These are phyloP conservation scores for Sclerodermus sp. DNA, from an alignment of 2,888 invertebrate genomes.

Conservation along the genomic window DNA sequence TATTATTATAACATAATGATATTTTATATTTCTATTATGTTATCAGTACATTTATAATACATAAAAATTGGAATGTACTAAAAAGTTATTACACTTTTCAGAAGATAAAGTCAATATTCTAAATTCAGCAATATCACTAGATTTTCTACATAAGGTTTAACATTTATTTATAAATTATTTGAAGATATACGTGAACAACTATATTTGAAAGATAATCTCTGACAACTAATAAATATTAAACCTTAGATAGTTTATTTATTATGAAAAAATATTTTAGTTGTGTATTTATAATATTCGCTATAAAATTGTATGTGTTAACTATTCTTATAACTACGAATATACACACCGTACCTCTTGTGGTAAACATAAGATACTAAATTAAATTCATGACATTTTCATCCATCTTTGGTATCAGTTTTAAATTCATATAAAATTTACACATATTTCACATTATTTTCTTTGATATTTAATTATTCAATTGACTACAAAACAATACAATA, in stretches of 20 bases:
- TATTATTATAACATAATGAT: background rate
- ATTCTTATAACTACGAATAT: too few species aligned
- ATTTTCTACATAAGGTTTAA: too few species aligned
- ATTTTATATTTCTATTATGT: background rate
- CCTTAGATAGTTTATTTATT: too few species aligned
- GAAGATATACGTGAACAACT: background rate
- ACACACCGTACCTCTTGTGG: too few species aligned
- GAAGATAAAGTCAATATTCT: background rate
- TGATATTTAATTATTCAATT: too few species aligned
- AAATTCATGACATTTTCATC: conserved; percentile 48
- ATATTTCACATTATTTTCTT: background rate
- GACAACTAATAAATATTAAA: conserved; percentile 9
- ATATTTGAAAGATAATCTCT: background rate
- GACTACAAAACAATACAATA: too few species aligned
- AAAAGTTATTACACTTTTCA: background rate
- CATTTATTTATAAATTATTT: background rate
- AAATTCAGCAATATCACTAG: background rate
- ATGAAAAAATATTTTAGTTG: conserved; percentile 11
- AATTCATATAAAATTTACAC: conserved; percentile 48
- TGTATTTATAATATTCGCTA: conserved; percentile 4
- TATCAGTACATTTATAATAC: background rate
- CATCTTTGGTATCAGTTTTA: conserved; percentile 56
- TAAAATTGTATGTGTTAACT: too few species aligned
- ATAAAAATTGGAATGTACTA: background rate
- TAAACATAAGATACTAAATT: conserved; percentile 41